Percentiles rank a stretch among this genome's conserved stretches.
phyloP scores from a whole-genome alignment of 2,797 vertebrate genomes.

The Synaphobranchus kaupii region DNA sequence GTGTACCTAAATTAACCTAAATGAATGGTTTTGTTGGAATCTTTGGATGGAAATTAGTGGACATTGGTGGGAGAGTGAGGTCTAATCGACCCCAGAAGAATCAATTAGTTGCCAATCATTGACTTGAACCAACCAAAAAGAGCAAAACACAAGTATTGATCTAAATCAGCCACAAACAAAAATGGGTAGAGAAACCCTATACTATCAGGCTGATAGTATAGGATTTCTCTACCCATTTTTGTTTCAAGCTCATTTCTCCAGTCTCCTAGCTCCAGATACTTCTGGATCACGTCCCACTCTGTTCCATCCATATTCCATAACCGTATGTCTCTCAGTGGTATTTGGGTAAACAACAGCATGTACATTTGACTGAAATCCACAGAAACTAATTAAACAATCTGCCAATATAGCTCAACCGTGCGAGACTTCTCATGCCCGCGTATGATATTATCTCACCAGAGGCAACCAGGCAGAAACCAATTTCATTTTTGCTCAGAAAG shows the following conservation, averaged over 20 bases:
- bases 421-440: neutral
- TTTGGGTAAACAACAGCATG: neutral
- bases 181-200: too few relatives aligned
- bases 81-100: neutral
- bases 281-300: neutral
- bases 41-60: neutral
- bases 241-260: neutral
- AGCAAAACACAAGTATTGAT: neutral
- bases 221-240: neutral
- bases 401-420: neutral
- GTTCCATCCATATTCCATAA: neutral
- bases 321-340: neutral
- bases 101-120: neutral
- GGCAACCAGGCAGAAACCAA: slow-evolving; percentile 19
- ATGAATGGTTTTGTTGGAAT: neutral
- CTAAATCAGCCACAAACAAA: neutral
- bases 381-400: neutral
- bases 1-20: neutral
- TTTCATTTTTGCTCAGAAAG: slow-evolving; percentile 37
- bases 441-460: neutral
- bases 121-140: neutral
- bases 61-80: neutral
- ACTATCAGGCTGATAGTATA: neutral
- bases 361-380: slow-evolving; percentile 4
- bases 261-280: neutral